Evolutionary conservation across 2,113 vertebrate genomes (phyloP), one percentile per base, ranked within the genome.

Genomic region (Fregata magnificens): DNA sequence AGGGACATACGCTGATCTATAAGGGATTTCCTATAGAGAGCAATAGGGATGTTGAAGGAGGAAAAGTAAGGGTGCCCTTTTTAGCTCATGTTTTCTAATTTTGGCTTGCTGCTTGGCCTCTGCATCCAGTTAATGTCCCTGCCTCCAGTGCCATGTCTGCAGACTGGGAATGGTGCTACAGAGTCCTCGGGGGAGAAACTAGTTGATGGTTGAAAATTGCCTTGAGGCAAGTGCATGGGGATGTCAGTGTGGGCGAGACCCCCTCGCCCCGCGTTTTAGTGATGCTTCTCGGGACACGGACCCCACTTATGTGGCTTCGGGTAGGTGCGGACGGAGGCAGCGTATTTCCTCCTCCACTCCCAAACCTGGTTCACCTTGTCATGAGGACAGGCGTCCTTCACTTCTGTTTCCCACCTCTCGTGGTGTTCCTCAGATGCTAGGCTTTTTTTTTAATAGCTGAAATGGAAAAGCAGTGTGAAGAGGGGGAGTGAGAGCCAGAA

Each of bases 241-340:
- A 12, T 1, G 1, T 73, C 40, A 13, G 25, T 34, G 1, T 45
- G 15, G 80, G 47, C 15, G 24, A 56, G n/a, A 86, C 2, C 5
- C 5, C 47, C 1, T 1, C 3, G 20, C 0, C 0, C 81, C 49
- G 34, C 0, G 0, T 62, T 81, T 58, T 10, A 32, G 58, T 40
- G 73, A 34, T 59, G 44, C 44, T 77, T 72, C 77, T 65, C 2
- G 2, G 62, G 40, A 63, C 8, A 1, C 1, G 1, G 36, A 42
- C 7, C 40, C 50, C 36, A 2, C 38, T 36, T 40, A 12, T 0
- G 2, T 76, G 66, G 47, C 7, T 72, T 80, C 4, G 32, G 53
- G 20, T 45, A 24, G 79, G 19, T 6, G 9, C 1, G 3, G 59
- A 25, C 4, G 2, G n/a, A 78, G 50, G 42, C 42, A 19, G 66